phyloP scores from a whole-genome alignment of 1,140 invertebrate species.

The Sycophila sp. region DNA sequence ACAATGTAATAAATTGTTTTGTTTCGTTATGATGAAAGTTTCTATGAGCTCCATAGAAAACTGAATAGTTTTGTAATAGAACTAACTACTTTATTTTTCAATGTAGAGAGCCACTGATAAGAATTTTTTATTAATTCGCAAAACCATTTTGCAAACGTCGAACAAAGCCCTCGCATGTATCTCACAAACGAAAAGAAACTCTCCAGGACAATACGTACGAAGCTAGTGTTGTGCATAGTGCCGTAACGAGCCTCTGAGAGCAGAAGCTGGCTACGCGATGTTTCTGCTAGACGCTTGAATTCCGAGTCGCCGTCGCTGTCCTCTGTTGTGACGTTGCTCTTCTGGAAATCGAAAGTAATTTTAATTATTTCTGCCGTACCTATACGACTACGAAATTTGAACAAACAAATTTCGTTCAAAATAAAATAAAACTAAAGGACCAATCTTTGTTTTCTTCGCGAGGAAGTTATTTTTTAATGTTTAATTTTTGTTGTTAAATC shows the following conservation, averaged over 20 bases:
- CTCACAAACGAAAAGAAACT: neutral
- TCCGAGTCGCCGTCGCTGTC: slow-evolving; percentile 65
- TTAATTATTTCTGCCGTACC: too few relatives aligned
- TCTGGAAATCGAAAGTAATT: slow-evolving; percentile 36
- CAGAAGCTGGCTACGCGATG: slow-evolving; percentile 68
- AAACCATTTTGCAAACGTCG: neutral
- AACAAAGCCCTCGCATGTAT: neutral
- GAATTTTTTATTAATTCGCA: neutral
- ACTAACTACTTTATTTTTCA: neutral
- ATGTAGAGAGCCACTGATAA: neutral
- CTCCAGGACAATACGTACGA: slow-evolving; percentile 61
- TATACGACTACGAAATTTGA: too few relatives aligned
- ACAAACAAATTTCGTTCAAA: too few relatives aligned
- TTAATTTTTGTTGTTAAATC: neutral
- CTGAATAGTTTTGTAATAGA: neutral
- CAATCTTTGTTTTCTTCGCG: too few relatives aligned
- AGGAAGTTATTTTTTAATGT: too few relatives aligned
- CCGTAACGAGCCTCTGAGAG: slow-evolving; percentile 68
- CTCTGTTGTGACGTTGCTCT: slow-evolving; percentile 50
- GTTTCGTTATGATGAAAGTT: too few relatives aligned
- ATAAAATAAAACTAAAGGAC: neutral
- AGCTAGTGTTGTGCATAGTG: slow-evolving; percentile 59
- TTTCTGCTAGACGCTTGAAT: slow-evolving; percentile 69
- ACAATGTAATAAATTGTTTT: too few relatives aligned
- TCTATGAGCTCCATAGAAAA: too few relatives aligned